These are phyloP conservation scores for Phenganax stokvisi DNA, from an alignment of 92 coral and sea anemone species.

Conservation along the genomic window DNA sequence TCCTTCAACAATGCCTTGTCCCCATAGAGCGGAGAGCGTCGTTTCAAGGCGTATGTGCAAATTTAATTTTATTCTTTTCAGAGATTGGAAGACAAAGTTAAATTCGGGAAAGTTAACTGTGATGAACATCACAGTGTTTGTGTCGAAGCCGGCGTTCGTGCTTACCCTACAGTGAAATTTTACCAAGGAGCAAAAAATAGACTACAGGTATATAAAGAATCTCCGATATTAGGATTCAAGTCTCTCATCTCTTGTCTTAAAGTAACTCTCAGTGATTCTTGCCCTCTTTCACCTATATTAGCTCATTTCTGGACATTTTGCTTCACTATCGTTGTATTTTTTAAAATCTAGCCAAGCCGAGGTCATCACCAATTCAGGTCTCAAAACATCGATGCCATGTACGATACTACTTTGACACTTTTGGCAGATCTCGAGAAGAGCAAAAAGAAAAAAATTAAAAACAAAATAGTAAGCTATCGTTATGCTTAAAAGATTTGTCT, in stretches of 20 bases:
- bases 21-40: neutral
- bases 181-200: conserved; percentile 69
- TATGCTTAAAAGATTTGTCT: neutral
- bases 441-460: conserved; percentile 13
- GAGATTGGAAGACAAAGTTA: conserved; percentile 72
- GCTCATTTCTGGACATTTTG: neutral
- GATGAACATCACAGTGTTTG: conserved; percentile 74
- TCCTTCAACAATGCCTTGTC: neutral
- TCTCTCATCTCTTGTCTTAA: neutral
- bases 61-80: conserved; percentile 8
- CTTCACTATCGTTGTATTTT: neutral
- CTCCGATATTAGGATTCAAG: neutral
- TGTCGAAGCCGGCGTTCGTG: conserved; percentile 68
- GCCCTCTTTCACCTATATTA: neutral
- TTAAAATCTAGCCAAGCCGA: conserved; percentile 45
- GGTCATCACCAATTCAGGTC: conserved; percentile 50
- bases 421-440: conserved; percentile 49
- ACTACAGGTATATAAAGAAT: conserved; percentile 50
- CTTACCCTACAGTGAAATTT: conserved; percentile 74
- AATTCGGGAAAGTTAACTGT: conserved; percentile 81
- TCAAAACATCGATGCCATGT: conserved; percentile 57
- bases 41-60: neutral
- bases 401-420: conserved; percentile 41
- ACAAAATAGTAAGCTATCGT: conserved; percentile 11
- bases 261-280: neutral